Conservation (phyloP, 2,113 vertebrate genomes). For the Mobula hypostoma region DNA sequence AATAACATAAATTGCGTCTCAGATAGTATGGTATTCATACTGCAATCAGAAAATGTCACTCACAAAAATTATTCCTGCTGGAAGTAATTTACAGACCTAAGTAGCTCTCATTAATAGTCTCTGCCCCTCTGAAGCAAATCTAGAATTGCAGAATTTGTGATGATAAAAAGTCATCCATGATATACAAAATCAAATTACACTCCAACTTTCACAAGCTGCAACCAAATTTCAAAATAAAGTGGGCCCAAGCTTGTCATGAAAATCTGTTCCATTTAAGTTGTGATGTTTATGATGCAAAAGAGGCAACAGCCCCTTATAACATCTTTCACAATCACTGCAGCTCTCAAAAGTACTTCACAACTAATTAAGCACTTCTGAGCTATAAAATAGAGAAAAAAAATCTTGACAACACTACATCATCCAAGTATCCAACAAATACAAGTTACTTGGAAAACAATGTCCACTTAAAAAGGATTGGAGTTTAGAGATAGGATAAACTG, state of each 20-base stretch:
- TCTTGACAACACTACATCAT: too few species aligned
- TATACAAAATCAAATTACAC: neutral
- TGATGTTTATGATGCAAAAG: neutral
- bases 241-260: neutral
- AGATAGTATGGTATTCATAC: neutral
- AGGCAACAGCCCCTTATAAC: too few species aligned
- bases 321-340: neutral
- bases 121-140: neutral
- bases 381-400: too few species aligned
- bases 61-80: constrained; percentile 1
- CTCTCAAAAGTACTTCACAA: too few species aligned
- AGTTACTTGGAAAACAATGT: too few species aligned
- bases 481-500: too few species aligned
- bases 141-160: neutral
- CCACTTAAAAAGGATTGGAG: too few species aligned
- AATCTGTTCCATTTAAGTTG: neutral
- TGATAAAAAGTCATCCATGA: neutral
- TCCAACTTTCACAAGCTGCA: neutral
- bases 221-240: neutral
- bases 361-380: too few species aligned
- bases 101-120: neutral
- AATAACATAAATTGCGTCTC: constrained; percentile 12
- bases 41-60: neutral
- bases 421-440: too few species aligned
- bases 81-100: neutral